Evolutionary conservation across 2,797 vertebrate species (phyloP), one percentile per base, ranked within the genome.

Genomic region (Distichodus sexfasciatus): DNA sequence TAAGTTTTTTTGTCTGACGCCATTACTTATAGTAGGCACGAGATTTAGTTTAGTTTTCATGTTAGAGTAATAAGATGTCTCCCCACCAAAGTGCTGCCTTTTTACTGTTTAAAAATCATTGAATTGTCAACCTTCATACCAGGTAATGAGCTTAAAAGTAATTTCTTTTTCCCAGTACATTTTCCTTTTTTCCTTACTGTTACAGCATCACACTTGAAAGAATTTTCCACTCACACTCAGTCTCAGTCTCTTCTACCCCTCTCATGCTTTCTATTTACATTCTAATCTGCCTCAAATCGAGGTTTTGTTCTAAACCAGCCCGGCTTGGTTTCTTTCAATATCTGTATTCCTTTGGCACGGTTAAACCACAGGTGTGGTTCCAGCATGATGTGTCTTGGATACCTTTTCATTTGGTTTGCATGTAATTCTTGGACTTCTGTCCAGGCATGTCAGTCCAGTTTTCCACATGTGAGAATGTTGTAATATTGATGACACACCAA

Each of bases 361-460:
- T 68, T 44, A 65, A 69, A 65, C 38, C 64, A 47, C 50, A 76
- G 66, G 67, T 55, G 66, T 74, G 38, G 72, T 36, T 76, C 60
- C 66, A 67, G 51, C 43, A 70, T 65, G 63, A 71, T 31, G 12
- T 67, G 41, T 74, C 58, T 69, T 55, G 66, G 46, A 40, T 38
- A 6, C 33, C 67, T 69, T 75, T 50, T 36, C 1, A 21, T 69
- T 60, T 51, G n/a, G n/a, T 61, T 33, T 23, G 19, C 26, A 48
- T 62, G 53, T 26, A 48, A 58, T 66, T 36, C 55, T 31, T 70
- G n/a, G 31, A 59, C 54, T 64, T 47, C 43, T 77, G 77, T 53
- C 78, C 76, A 53, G 71, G 54, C 69, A 48, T 61, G 68, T 80
- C 78, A 71, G 62, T 66, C 54, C 54, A 71, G 54, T 66, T 70